Percentiles rank a stretch among this genome's conserved stretches.
Conservation (phyloP, 2,888 invertebrate species). For the Athrips mouffetella region DNA sequence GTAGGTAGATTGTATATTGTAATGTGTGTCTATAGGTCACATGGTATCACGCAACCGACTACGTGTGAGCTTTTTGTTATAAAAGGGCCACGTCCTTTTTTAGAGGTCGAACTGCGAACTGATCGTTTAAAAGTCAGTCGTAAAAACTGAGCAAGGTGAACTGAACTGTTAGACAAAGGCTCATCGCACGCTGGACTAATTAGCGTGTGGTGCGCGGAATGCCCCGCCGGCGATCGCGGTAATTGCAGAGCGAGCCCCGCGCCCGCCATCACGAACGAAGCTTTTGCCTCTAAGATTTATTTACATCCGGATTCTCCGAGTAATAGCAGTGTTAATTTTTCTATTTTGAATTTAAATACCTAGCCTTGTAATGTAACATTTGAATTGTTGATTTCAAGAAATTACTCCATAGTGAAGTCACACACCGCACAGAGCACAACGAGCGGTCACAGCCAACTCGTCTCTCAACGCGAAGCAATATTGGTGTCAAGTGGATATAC, state of each 20-base stretch:
- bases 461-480: slow-evolving; percentile 11
- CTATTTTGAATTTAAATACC: slow-evolving; percentile 14
- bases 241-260: slow-evolving; percentile 55
- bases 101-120: slow-evolving; percentile 44
- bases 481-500: slow-evolving; percentile 17
- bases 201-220: slow-evolving; percentile 62
- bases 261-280: slow-evolving; percentile 42
- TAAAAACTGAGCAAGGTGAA: slow-evolving; percentile 66
- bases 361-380: too few relatives aligned
- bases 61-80: slow-evolving; percentile 30
- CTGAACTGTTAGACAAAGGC: slow-evolving; percentile 67
- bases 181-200: slow-evolving; percentile 64
- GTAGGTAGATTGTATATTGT: background rate
- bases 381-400: slow-evolving; percentile 14
- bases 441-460: too few relatives aligned
- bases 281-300: slow-evolving; percentile 59
- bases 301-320: slow-evolving; percentile 67
- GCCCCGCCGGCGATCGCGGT: slow-evolving; percentile 58
- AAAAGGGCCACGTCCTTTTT: slow-evolving; percentile 53
- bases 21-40: slow-evolving; percentile 32
- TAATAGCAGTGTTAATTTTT: slow-evolving; percentile 13
- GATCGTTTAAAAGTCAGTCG: slow-evolving; percentile 37
- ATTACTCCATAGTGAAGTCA: slow-evolving; percentile 1
- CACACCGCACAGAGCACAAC: too few relatives aligned
- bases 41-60: slow-evolving; percentile 29